These are phyloP conservation scores for Oryzias sinensis DNA, from an alignment of 2,797 vertebrate species.

Conservation along the genomic window DNA sequence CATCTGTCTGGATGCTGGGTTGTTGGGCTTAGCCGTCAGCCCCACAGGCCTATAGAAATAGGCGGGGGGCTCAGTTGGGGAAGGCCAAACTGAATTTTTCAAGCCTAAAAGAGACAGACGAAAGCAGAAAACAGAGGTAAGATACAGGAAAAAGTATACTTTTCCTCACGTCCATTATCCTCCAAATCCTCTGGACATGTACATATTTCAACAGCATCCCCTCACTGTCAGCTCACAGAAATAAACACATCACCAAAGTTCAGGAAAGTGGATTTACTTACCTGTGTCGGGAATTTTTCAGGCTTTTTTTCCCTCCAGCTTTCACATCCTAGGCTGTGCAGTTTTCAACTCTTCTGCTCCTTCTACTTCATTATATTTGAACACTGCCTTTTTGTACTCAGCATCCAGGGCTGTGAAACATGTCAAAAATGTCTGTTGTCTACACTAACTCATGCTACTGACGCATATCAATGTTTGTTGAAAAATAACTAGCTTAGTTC, in stretches of 20 bases:
- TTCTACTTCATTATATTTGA: neutral
- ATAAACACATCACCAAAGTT: neutral
- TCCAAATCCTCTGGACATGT: conserved; percentile 4
- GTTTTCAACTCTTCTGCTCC: conserved; percentile 6
- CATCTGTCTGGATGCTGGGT: conserved; percentile 40
- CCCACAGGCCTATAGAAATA: conserved; percentile 20
- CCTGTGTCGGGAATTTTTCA: neutral
- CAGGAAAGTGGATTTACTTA: neutral
- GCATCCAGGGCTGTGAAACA: neutral
- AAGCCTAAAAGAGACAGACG: conserved; percentile 1
- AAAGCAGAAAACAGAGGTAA: conserved; percentile 3
- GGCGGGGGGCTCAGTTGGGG: conserved; percentile 12
- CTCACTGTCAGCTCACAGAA: neutral
- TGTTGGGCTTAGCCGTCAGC: conserved; percentile 45
- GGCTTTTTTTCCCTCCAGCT: neutral
- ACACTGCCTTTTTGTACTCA: neutral
- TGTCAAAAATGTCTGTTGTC: too few relatives aligned
- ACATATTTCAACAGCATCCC: neutral
- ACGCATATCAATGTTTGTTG: too few relatives aligned
- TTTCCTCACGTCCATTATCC: conserved; percentile 2
- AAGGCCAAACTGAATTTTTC: conserved; percentile 4
- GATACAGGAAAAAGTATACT: neutral
- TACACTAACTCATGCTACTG: too few relatives aligned
- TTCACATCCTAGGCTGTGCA: neutral
- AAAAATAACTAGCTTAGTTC: too few relatives aligned